These are phyloP conservation scores for Sebastes fasciatus DNA, from an alignment of 2,113 vertebrate species.

Conservation along the genomic window DNA sequence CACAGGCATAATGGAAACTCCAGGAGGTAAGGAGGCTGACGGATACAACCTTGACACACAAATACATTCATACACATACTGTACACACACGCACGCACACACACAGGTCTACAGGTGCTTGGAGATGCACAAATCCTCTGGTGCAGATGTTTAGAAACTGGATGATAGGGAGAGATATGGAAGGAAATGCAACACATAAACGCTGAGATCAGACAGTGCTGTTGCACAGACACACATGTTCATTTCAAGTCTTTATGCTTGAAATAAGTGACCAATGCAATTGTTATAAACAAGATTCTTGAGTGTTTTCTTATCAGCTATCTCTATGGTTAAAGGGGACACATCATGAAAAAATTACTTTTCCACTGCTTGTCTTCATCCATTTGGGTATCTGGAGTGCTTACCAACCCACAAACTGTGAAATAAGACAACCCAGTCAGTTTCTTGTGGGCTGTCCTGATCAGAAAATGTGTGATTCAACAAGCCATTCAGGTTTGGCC, in stretches of 20 bases:
- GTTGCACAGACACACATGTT: neutral
- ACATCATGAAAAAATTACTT: neutral
- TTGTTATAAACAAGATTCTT: neutral
- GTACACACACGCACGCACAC: slow-evolving; percentile 1
- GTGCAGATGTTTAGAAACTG: slow-evolving; percentile 13
- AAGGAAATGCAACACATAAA: neutral
- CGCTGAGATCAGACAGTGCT: neutral
- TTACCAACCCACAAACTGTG: neutral
- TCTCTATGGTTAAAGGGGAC: neutral
- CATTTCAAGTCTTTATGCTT: neutral
- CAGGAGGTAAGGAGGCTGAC: slow-evolving; percentile 77
- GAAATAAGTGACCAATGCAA: neutral
- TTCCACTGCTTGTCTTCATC: neutral
- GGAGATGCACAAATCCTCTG: neutral
- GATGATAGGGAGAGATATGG: neutral
- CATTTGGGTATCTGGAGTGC: neutral
- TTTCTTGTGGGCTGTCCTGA: neutral
- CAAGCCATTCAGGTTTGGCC: neutral
- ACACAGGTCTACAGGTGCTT: slow-evolving; percentile 24
- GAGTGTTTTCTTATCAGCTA: neutral
- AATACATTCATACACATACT: neutral
- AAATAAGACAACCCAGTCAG: neutral
- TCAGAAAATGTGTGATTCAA: neutral
- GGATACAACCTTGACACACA: slow-evolving; percentile 34
- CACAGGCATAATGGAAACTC: slow-evolving; percentile 82